Percentiles rank a stretch among this genome's conserved stretches.
These are phyloP conservation scores for Chrysemys picta DNA, from an alignment of 2,113 vertebrate species.

Conservation along the genomic window DNA sequence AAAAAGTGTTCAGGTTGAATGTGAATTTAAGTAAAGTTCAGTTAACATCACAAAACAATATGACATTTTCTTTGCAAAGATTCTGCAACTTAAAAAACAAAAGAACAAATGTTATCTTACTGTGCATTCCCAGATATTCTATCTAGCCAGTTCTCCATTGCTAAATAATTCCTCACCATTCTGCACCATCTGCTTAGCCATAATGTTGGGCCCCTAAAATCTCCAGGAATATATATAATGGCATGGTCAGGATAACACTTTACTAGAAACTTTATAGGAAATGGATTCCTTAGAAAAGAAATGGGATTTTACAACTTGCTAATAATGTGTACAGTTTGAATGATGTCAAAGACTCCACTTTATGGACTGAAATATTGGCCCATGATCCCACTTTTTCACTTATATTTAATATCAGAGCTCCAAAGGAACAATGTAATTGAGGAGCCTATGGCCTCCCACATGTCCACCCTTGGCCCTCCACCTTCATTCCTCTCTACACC, in stretches of 20 bases:
- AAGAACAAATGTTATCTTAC: background rate
- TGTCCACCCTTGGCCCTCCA: background rate
- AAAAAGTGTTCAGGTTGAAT: background rate
- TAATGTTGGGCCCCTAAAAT: background rate
- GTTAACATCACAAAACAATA: background rate
- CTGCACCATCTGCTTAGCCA: background rate
- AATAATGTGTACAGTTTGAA: background rate
- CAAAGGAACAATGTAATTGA: background rate
- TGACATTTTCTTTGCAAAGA: background rate
- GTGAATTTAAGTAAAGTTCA: background rate
- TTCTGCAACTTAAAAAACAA: background rate
- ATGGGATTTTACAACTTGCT: background rate
- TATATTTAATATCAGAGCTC: background rate
- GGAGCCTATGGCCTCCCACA: accelerated
- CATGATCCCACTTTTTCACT: background rate
- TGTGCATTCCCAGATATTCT: too few species aligned
- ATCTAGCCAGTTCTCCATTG: background rate
- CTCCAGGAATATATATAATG: background rate
- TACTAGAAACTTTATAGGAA: background rate
- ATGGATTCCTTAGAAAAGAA: background rate
- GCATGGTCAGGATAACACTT: background rate
- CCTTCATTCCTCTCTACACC: background rate
- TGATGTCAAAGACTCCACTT: background rate
- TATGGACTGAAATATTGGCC: background rate
- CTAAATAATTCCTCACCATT: background rate